Evolutionary conservation across 2,888 invertebrate genomes (phyloP).

Genomic region (Octodonta nipae): DNA sequence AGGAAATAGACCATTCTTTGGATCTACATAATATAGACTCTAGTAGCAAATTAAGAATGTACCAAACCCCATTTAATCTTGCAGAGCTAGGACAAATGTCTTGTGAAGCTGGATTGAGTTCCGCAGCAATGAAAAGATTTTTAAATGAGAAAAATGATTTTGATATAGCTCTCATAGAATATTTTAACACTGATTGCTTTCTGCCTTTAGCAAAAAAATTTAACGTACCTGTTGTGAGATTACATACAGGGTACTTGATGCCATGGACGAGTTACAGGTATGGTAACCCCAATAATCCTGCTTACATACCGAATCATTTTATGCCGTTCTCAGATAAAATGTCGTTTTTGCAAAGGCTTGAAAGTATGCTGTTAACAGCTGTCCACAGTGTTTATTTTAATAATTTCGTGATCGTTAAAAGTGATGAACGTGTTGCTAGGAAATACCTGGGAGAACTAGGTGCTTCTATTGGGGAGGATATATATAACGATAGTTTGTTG

Average conservation of each 20-base stretch:
- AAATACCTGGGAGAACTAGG: conserved; percentile 23
- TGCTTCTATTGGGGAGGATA: conserved; percentile 32
- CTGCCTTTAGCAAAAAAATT: conserved; percentile 49
- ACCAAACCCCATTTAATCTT: conserved; percentile 6
- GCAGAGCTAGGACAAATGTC: conserved; percentile 6
- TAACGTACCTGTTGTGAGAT: conserved; percentile 43
- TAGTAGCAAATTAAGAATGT: conserved; percentile 7
- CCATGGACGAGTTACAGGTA: conserved; percentile 38
- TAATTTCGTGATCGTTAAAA: conserved; percentile 13
- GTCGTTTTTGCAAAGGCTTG: conserved; percentile 30
- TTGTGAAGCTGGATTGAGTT: conserved; percentile 15
- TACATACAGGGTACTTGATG: conserved; percentile 30
- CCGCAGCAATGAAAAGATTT: conserved; percentile 30
- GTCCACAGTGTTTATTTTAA: conserved; percentile 17
- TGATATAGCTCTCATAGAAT: conserved; percentile 53
- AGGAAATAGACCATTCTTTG: conserved; percentile 6
- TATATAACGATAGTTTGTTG: conserved; percentile 36
- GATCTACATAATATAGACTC: conserved; percentile 5
- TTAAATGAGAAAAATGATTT: conserved; percentile 38
- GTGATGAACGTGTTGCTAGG: conserved; percentile 19
- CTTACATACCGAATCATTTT: conserved; percentile 39
- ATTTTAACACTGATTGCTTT: conserved; percentile 57
- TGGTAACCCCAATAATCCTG: conserved; percentile 38
- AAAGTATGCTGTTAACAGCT: conserved; percentile 31
- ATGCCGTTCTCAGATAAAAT: conserved; percentile 27